Conservation (phyloP, 2,797 vertebrate genomes). For the Crax fasciolata region DNA sequence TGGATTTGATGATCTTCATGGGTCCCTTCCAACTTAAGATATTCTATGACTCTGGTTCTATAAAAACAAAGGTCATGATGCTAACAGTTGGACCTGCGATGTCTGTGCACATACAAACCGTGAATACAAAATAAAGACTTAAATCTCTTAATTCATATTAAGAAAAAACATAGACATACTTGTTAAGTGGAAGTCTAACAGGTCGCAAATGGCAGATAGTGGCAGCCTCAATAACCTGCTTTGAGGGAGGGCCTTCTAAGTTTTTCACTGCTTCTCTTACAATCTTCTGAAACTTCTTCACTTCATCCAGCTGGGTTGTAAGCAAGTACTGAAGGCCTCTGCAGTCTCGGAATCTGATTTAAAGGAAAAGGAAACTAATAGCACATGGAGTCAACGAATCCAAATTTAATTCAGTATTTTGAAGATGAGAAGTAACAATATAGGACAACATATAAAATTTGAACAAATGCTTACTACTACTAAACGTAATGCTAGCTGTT, state of each 20-base stretch:
- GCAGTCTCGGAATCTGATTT: conserved; percentile 91
- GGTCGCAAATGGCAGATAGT: conserved; percentile 95
- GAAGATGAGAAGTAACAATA: neutral
- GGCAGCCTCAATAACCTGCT: conserved; percentile 92
- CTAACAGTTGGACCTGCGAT: neutral
- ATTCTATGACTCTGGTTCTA: neutral
- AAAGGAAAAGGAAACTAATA: conserved; percentile 6
- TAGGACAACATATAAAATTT: neutral
- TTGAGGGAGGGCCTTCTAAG: conserved; percentile 92
- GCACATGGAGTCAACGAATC: neutral
- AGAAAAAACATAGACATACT: conserved; percentile 83
- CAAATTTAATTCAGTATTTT: neutral
- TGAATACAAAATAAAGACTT: neutral
- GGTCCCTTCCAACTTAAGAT: neutral
- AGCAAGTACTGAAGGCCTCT: conserved; percentile 94
- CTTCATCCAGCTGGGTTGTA: conserved; percentile 92
- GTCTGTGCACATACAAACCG: neutral
- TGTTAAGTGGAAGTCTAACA: conserved; percentile 93
- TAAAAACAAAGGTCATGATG: neutral
- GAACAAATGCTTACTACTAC: neutral
- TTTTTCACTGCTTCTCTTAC: conserved; percentile 94
- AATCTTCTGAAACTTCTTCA: conserved; percentile 92
- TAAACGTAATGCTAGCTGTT: neutral
- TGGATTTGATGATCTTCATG: neutral
- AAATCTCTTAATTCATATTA: conserved; percentile 6